These are phyloP conservation scores for Pemphigus obesinymphae DNA, from an alignment of 1,140 invertebrate species.

Conservation along the genomic window DNA sequence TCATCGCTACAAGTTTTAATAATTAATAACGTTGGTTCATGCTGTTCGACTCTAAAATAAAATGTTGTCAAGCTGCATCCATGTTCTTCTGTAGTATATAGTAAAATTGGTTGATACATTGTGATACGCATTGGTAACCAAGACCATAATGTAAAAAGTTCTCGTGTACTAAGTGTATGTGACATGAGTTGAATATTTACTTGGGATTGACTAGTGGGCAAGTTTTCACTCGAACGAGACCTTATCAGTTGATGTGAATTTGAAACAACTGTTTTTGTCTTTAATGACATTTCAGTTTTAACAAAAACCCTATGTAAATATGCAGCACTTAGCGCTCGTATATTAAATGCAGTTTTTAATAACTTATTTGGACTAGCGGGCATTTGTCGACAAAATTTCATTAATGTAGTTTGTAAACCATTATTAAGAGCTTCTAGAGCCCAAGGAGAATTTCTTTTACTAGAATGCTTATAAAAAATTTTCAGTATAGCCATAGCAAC, in stretches of 20 bases:
- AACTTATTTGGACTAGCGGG: slow-evolving; percentile 81
- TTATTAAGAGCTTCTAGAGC: slow-evolving; percentile 73
- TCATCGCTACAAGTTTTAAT: slow-evolving; percentile 90
- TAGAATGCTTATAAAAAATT: slow-evolving; percentile 80
- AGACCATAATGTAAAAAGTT: slow-evolving; percentile 89
- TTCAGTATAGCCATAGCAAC: slow-evolving; percentile 84
- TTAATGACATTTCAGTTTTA: slow-evolving; percentile 86
- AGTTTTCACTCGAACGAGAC: slow-evolving; percentile 78
- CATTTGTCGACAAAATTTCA: slow-evolving; percentile 82
- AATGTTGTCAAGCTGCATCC: slow-evolving; percentile 92
- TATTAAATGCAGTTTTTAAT: slow-evolving; percentile 81
- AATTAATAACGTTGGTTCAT: slow-evolving; percentile 86
- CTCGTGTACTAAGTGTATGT: slow-evolving; percentile 82
- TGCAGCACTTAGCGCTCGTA: slow-evolving; percentile 78
- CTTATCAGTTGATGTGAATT: slow-evolving; percentile 66
- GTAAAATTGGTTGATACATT: slow-evolving; percentile 86
- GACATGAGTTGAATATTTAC: slow-evolving; percentile 91
- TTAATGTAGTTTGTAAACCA: slow-evolving; percentile 73
- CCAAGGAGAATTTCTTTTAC: slow-evolving; percentile 69
- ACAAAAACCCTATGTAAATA: slow-evolving; percentile 87
- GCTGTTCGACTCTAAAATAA: slow-evolving; percentile 82
- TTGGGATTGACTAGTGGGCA: slow-evolving; percentile 85
- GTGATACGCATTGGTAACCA: slow-evolving; percentile 93
- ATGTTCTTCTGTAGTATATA: slow-evolving; percentile 96
- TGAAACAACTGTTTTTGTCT: slow-evolving; percentile 62